phyloP scores from a whole-genome alignment of 2,888 invertebrate genomes.

The Mactromeris polynyma region DNA sequence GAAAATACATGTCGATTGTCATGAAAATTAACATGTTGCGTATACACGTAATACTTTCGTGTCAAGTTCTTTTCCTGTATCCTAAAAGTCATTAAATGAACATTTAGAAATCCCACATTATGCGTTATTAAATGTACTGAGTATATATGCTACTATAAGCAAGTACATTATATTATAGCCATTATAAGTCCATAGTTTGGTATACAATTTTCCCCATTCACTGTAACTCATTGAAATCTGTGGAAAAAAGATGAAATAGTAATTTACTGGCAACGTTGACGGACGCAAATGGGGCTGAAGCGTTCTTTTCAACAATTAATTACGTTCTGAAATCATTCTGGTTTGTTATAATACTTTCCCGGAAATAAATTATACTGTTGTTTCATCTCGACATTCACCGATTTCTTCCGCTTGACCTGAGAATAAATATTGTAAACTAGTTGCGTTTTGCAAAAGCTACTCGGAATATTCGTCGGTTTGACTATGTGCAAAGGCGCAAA shows the following conservation, averaged over 20 bases:
- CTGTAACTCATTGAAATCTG: neutral
- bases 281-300: neutral
- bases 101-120: no score
- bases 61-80: no score
- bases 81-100: no score
- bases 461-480: no score
- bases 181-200: neutral
- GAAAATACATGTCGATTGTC: no score
- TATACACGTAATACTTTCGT: no score
- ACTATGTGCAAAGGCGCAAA: no score
- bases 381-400: neutral
- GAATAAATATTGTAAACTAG: neutral
- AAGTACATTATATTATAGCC: no score
- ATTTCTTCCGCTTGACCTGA: slow-evolving; percentile 15
- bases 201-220: neutral
- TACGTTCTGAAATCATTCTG: slow-evolving; percentile 1
- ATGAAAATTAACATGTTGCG: no score
- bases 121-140: no score
- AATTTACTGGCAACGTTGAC: neutral
- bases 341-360: neutral
- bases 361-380: slow-evolving; percentile 17
- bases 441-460: neutral
- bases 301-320: slow-evolving; percentile 4
- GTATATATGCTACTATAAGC: no score
- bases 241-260: neutral